These are phyloP conservation scores for Rachycentron canadum DNA, from an alignment of 2,797 vertebrate species.

Conservation along the genomic window DNA sequence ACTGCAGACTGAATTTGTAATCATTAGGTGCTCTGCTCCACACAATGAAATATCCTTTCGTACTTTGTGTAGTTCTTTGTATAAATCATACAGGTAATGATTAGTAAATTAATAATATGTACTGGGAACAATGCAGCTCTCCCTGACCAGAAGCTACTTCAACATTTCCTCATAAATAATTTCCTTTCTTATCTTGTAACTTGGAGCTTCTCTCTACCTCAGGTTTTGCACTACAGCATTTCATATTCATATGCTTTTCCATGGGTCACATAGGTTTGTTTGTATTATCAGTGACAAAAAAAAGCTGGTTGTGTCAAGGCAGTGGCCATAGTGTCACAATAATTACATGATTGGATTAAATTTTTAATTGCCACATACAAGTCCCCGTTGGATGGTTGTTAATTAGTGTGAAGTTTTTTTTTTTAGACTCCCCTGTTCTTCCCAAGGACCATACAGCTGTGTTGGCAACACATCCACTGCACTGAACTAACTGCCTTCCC, in stretches of 20 bases:
- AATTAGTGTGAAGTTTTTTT: not conserved
- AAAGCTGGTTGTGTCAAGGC: not conserved
- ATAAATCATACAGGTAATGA: not conserved
- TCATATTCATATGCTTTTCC: not conserved
- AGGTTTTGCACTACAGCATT: not conserved
- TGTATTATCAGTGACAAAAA: not conserved
- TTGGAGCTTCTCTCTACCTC: not conserved
- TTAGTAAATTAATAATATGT: conserved; percentile 17
- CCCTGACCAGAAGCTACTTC: conserved; percentile 20
- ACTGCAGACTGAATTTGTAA: conserved; percentile 38
- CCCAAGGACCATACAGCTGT: not conserved
- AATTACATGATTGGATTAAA: not conserved
- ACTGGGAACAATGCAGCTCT: conserved; percentile 24
- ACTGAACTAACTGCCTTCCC: not conserved
- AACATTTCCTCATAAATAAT: conserved; percentile 34
- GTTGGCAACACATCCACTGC: not conserved
- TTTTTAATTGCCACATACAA: not conserved
- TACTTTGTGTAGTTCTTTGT: conserved; percentile 12
- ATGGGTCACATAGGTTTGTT: not conserved
- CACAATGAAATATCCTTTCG: not conserved
- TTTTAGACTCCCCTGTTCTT: not conserved
- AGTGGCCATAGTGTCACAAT: no score
- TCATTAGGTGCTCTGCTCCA: not conserved
- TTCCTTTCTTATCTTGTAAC: not conserved
- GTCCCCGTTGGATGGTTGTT: conserved; percentile 11